phyloP scores from a whole-genome alignment of 2,113 vertebrate genomes.

The Thymallus thymallus region DNA sequence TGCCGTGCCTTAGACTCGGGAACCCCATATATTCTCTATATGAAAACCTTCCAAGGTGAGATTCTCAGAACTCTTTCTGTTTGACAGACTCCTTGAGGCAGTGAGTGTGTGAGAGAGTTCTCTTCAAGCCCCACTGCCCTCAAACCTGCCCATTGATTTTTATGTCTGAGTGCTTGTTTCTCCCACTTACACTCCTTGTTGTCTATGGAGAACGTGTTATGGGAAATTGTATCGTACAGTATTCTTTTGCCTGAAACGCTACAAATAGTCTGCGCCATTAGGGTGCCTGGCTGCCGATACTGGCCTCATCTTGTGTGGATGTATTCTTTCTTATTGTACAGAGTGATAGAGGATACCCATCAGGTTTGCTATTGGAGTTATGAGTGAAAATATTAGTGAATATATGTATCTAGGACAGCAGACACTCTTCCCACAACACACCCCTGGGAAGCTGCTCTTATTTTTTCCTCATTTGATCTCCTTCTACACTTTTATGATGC shows the following conservation, averaged over 20 bases:
- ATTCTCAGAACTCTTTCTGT: not conserved
- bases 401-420: conserved; percentile 43
- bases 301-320: not conserved
- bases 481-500: not conserved
- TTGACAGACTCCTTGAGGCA: conserved; percentile 28
- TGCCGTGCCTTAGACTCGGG: too few species aligned
- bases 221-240: conserved; percentile 43
- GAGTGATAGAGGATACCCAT: not conserved
- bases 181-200: conserved; percentile 39
- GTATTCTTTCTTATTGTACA: not conserved
- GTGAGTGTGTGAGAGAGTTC: conserved; percentile 25
- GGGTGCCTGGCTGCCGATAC: not conserved
- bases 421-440: conserved; percentile 15
- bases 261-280: not conserved
- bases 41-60: not conserved
- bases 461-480: conserved; percentile 32
- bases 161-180: conserved; percentile 45
- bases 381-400: conserved; percentile 9
- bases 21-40: too few species aligned
- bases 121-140: conserved; percentile 24
- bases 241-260: conserved; percentile 22
- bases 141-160: conserved; percentile 48
- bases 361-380: conserved; percentile 11
- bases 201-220: conserved; percentile 49
- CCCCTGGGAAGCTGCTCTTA: conserved; percentile 23